Evolutionary conservation across 2,113 vertebrate genomes (phyloP).

Genomic region (Notiomystis cincta): DNA sequence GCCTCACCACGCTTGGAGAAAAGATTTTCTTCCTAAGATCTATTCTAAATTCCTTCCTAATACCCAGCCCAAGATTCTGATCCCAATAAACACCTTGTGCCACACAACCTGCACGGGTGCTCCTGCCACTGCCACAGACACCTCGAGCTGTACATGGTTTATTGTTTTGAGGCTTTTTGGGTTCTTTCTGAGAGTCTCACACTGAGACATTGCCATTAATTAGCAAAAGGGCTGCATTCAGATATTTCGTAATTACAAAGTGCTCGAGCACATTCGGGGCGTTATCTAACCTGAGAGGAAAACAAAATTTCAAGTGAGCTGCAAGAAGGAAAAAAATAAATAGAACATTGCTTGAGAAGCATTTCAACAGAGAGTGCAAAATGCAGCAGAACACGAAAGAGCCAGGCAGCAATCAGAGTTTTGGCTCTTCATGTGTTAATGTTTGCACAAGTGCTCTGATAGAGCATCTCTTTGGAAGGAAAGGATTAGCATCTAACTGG

Average conservation of each 20-base stretch:
- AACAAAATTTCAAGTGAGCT: constrained; percentile 1
- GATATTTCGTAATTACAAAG: neutral
- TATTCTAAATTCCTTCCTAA: neutral
- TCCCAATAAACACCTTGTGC: neutral
- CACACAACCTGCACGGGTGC: neutral
- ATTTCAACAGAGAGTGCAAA: neutral
- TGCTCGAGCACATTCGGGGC: neutral
- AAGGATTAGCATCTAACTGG: constrained; percentile 13
- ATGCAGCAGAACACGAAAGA: neutral
- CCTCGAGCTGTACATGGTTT: neutral
- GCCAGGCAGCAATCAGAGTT: constrained; percentile 11
- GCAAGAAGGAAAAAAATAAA: neutral
- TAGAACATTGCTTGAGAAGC: neutral
- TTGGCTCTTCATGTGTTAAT: constrained; percentile 43
- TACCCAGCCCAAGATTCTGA: neutral
- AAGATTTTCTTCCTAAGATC: neutral
- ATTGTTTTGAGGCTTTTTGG: neutral
- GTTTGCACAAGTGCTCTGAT: constrained; percentile 15
- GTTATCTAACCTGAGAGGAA: neutral
- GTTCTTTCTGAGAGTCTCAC: neutral
- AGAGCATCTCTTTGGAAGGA: constrained; percentile 19
- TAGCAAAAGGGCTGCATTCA: neutral
- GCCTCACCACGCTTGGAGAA: neutral
- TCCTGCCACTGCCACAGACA: neutral
- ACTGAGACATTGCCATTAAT: neutral